These are phyloP conservation scores for Stomatorhinus ivindoensis DNA, from an alignment of 2,113 vertebrate species.

Conservation along the genomic window DNA sequence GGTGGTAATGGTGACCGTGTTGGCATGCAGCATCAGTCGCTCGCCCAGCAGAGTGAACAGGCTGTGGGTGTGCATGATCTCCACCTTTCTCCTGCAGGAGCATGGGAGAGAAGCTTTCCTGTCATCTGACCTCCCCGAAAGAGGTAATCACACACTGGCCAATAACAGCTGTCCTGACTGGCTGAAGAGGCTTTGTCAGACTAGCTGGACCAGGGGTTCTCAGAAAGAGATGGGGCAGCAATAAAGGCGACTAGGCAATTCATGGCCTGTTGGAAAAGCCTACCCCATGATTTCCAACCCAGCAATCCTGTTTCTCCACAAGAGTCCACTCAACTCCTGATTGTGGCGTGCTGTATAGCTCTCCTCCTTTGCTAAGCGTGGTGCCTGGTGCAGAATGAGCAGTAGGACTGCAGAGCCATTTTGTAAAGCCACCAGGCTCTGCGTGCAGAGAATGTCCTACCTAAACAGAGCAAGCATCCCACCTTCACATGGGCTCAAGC, in stretches of 20 bases:
- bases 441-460: not conserved
- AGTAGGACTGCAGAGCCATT: not conserved
- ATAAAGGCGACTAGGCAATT: not conserved
- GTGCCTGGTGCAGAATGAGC: not conserved
- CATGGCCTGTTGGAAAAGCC: not conserved
- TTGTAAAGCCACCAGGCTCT: not conserved
- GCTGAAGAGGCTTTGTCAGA: not conserved
- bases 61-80: constrained; percentile 99
- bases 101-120: not conserved
- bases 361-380: not conserved
- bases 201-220: not conserved
- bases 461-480: not conserved
- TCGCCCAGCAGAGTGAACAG: constrained; percentile 96
- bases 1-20: constrained; percentile 92
- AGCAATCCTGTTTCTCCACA: not conserved
- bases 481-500: not conserved
- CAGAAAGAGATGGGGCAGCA: not conserved
- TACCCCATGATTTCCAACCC: not conserved
- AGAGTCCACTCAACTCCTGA: not conserved
- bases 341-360: not conserved
- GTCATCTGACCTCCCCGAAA: not conserved
- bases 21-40: constrained; percentile 94
- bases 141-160: not conserved
- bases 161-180: not conserved
- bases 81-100: constrained; percentile 82